A percentile compares a stretch with the other conserved stretches of the same genome.
Evolutionary conservation across 2,113 vertebrate species (phyloP).

Genomic region (Empidonax alnorum): DNA sequence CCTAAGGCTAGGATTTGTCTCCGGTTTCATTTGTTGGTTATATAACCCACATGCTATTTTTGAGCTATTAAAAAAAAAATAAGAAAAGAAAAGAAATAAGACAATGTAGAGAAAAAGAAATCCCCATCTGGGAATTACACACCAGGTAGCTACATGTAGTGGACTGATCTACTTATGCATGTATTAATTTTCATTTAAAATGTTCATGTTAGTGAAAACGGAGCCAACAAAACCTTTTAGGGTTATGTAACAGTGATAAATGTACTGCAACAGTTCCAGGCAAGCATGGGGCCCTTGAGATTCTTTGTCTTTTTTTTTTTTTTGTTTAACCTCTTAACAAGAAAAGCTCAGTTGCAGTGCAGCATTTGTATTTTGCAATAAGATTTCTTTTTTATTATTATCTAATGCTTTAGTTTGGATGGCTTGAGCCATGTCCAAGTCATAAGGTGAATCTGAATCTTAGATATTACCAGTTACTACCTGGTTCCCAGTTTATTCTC

Average conservation of each 20-base stretch:
- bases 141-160: background rate
- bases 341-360: background rate
- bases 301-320: background rate
- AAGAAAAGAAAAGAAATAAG: background rate
- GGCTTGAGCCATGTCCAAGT: background rate
- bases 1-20: slow-evolving; percentile 51
- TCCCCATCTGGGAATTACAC: background rate
- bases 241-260: slow-evolving; percentile 40
- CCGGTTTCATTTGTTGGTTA: slow-evolving; percentile 54
- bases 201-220: background rate
- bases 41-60: slow-evolving; percentile 48
- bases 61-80: background rate
- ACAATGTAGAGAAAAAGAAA: background rate
- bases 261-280: slow-evolving; percentile 20
- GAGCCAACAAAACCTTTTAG: background rate
- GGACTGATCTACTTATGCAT: background rate
- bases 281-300: background rate
- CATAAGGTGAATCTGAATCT: background rate
- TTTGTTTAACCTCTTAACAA: background rate
- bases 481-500: background rate
- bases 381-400: background rate
- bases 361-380: background rate
- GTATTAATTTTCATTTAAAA: slow-evolving; percentile 26
- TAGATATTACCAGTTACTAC: background rate
- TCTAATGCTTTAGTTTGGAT: background rate